Evolutionary conservation across 2,113 vertebrate species (phyloP), one percentile per base, ranked within the genome.

Genomic region (Chitala chitala): DNA sequence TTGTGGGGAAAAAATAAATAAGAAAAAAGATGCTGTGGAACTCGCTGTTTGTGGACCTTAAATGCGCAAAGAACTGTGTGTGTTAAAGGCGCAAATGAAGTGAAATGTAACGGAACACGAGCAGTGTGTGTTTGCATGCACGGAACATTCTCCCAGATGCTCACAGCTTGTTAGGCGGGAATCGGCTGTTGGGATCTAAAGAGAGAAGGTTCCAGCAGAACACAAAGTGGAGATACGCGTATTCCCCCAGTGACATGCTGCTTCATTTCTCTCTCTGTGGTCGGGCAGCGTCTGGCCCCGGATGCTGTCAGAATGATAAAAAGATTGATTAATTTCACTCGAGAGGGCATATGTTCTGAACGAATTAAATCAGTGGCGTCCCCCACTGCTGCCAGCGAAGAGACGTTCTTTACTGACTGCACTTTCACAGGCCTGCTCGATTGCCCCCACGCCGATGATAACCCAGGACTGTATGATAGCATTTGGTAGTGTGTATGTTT

Each of bases 241-340:
- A 77, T 86, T 91, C 90, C 88, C 91, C 46, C 78, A 88, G 91
- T 82, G 89, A 94, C 94, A 91, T 93, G 92, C 85, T 84, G 91
- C 91, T 95, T 94, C 91, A 95, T 94, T 94, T 93, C 92, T 91
- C 92, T 93, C 94, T 89, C 91, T 92, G 93, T 88, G 91, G 93
- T 93, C 87, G 90, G 90, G 90, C 92, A 95, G 95, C 95, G 92
- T 93, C 91, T 90, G 81, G 85, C 84, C 91, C 86, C 89, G 90
- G 88, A 92, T 93, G 90, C 90, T 91, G 90, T 82, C 80, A 86
- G 85, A 92, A 92, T 93, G 94, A 95, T 96, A 94, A 92, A 96
- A 89, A 92, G 91, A 93, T 93, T 94, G 94, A 98, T 96, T 94
- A 94, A 95, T 95, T 95, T 92, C 88, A 90, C 91, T 94, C 91